phyloP scores from a whole-genome alignment of 2,113 vertebrate species.

The Hypanus sabinus region DNA sequence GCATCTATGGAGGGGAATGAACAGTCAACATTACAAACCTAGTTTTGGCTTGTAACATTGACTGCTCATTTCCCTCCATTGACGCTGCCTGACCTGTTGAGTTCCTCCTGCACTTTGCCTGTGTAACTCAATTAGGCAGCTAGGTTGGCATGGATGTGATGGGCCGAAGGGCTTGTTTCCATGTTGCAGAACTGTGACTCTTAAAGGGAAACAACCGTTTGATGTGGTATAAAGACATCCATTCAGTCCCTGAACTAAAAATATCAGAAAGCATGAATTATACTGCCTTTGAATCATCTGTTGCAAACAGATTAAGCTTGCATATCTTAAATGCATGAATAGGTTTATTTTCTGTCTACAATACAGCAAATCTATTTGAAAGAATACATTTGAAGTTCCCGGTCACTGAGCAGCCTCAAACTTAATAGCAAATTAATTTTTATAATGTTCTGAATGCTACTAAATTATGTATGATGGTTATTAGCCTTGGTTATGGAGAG shows the following conservation, averaged over 20 bases:
- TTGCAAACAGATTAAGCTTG: background rate
- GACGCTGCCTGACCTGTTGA: too few species aligned
- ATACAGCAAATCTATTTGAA: constrained; percentile 6
- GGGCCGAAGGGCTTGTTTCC: too few species aligned
- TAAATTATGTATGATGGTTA: constrained; percentile 2
- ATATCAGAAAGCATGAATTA: background rate
- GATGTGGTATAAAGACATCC: background rate
- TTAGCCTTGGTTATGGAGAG: too few species aligned
- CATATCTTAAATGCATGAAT: constrained; percentile 9
- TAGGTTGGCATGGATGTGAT: too few species aligned
- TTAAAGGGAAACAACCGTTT: too few species aligned
- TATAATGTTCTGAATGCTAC: background rate
- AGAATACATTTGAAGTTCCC: background rate
- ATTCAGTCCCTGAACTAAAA: background rate
- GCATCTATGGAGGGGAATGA: too few species aligned
- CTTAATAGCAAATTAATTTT: constrained; percentile 36
- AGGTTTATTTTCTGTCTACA: constrained; percentile 14
- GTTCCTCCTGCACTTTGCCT: too few species aligned
- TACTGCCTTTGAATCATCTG: background rate
- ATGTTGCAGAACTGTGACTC: too few species aligned
- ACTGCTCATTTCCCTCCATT: too few species aligned
- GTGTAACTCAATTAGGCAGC: too few species aligned
- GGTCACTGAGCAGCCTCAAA: constrained; percentile 8
- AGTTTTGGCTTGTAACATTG: too few species aligned
- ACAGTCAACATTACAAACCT: too few species aligned